A percentile compares a stretch with the other conserved stretches of the same genome.
These are phyloP conservation scores for Eurypyga helias DNA, from an alignment of 2,113 vertebrate genomes.

Conservation along the genomic window DNA sequence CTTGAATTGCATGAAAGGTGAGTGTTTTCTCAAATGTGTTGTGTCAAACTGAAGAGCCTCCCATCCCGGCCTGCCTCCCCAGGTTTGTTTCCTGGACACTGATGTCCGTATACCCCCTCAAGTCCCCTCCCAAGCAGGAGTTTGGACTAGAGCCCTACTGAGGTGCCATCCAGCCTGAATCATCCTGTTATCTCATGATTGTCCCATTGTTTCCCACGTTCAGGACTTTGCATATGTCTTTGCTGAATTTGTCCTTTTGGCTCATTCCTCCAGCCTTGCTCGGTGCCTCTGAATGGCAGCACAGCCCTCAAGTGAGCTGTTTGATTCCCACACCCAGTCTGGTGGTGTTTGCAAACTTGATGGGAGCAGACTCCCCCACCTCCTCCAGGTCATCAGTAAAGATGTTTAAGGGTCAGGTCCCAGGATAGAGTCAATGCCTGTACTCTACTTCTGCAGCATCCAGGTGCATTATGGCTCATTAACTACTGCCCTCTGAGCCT, in stretches of 20 bases:
- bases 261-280: neutral
- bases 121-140: neutral
- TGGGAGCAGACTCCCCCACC: neutral
- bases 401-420: neutral
- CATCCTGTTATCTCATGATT: neutral
- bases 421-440: neutral
- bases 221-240: neutral
- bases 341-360: neutral
- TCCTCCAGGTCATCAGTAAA: neutral
- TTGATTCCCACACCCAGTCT: neutral
- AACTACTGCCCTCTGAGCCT: neutral
- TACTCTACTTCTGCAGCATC: neutral
- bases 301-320: fast-evolving
- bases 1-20: neutral
- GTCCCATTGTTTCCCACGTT: neutral
- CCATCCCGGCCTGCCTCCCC: neutral
- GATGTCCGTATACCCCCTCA: fast-evolving
- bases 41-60: neutral
- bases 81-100: neutral
- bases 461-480: neutral
- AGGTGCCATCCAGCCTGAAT: neutral
- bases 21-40: neutral
- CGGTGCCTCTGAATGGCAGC: neutral
- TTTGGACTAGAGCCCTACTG: neutral
- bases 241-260: neutral